Evolutionary conservation across 2,113 vertebrate species (phyloP).

Genomic region (Laticauda colubrina): DNA sequence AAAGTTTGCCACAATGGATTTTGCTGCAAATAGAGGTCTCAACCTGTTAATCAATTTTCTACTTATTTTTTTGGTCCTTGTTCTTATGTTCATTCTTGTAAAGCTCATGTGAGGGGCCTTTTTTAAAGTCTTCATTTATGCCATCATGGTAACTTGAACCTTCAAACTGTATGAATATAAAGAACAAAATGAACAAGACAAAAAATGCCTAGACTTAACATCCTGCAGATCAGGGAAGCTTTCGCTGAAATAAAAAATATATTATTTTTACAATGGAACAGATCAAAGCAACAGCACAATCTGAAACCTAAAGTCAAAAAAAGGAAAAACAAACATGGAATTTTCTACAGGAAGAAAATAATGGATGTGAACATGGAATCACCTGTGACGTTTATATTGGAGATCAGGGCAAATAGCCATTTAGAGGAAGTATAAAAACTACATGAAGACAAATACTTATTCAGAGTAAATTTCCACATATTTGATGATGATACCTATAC

Average conservation of each 20-base stretch:
- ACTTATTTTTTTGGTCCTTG: constrained; percentile 74
- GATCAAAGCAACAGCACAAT: background rate
- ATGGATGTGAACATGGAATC: background rate
- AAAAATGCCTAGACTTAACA: background rate
- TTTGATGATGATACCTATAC: background rate
- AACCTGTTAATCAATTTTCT: constrained; percentile 79
- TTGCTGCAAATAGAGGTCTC: constrained; percentile 71
- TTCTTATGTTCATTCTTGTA: constrained; percentile 76
- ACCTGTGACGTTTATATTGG: background rate
- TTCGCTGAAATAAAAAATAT: background rate
- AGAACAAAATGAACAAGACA: constrained; percentile 9
- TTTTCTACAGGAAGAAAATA: background rate
- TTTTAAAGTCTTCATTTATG: background rate
- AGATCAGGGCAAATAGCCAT: background rate
- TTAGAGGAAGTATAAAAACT: background rate
- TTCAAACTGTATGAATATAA: background rate
- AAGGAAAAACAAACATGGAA: background rate
- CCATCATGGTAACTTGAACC: constrained; percentile 19
- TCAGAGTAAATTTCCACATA: background rate
- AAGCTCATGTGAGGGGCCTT: constrained; percentile 70
- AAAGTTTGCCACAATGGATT: constrained; percentile 65
- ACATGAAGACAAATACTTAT: background rate
- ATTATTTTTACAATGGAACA: background rate
- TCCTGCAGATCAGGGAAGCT: background rate
- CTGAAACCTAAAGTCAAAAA: background rate